Percentiles rank a stretch among this genome's conserved stretches.
Conservation (phyloP, 2,888 invertebrate species). For the Lochmaea crataegi region DNA sequence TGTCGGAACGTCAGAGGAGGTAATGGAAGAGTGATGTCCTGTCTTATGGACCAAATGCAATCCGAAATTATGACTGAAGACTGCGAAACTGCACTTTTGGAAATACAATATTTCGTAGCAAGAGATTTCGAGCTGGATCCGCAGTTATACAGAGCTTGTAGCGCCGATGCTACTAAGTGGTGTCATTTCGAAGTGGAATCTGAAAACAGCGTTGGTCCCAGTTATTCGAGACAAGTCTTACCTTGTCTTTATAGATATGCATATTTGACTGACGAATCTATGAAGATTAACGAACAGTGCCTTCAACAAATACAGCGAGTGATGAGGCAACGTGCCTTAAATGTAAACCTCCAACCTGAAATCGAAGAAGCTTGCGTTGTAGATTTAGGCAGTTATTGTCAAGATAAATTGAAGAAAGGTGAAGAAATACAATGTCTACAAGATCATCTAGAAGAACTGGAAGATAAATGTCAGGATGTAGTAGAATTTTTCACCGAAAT, state of each 20-base stretch:
- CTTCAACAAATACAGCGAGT: conserved; percentile 87
- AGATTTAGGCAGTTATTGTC: conserved; percentile 86
- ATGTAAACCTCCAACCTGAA: conserved; percentile 93
- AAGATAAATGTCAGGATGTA: conserved; percentile 77
- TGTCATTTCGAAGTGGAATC: conserved; percentile 85
- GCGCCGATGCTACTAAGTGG: conserved; percentile 83
- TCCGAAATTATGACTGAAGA: conserved; percentile 85
- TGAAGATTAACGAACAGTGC: conserved; percentile 71
- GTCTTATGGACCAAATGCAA: conserved; percentile 92
- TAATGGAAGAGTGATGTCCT: conserved; percentile 88
- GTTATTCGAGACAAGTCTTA: conserved; percentile 84
- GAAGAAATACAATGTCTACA: conserved; percentile 95
- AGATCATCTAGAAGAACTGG: conserved; percentile 78
- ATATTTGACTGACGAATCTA: conserved; percentile 49
- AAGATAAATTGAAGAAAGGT: conserved; percentile 85
- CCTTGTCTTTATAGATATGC: conserved; percentile 85
- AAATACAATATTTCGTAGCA: conserved; percentile 97
- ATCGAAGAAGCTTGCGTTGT: conserved; percentile 91
- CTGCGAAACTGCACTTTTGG: conserved; percentile 91
- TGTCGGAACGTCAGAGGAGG: conserved; percentile 81
- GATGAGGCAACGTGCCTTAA: conserved; percentile 92
- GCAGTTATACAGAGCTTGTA: conserved; percentile 88
- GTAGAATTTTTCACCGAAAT: conserved; percentile 89
- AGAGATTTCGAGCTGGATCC: conserved; percentile 95
- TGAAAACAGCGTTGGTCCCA: conserved; percentile 76